These are phyloP conservation scores for Sebastes flavidus DNA, from an alignment of 2,797 vertebrate species.

Conservation along the genomic window DNA sequence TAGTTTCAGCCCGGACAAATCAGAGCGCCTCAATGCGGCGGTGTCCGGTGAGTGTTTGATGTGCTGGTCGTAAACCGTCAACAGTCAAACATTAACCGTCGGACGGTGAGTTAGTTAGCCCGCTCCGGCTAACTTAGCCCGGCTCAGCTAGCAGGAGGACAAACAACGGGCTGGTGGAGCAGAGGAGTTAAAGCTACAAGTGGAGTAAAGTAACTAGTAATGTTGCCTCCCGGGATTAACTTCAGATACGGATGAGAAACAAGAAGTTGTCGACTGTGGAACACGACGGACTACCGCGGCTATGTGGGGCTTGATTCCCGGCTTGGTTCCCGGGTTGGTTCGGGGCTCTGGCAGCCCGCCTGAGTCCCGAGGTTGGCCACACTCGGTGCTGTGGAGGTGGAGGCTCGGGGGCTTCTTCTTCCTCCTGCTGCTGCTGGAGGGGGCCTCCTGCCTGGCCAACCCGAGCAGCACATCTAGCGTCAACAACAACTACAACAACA, in stretches of 20 bases:
- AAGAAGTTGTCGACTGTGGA: slow-evolving; percentile 39
- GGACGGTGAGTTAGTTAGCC: slow-evolving; percentile 73
- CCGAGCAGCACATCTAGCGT: slow-evolving; percentile 61
- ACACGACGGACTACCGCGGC: slow-evolving; percentile 60
- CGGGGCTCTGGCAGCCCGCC: slow-evolving; percentile 66
- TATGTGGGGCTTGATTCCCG: slow-evolving; percentile 70
- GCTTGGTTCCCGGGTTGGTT: too few species aligned
- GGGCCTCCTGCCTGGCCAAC: slow-evolving; percentile 74
- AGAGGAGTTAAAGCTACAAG: slow-evolving; percentile 24
- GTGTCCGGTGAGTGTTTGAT: background rate
- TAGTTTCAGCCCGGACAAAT: background rate
- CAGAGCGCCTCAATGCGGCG: background rate
- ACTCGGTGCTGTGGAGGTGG: slow-evolving; percentile 75
- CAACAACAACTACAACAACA: slow-evolving; percentile 61
- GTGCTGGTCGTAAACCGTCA: slow-evolving; percentile 29
- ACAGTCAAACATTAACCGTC: background rate
- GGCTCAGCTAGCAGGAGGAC: slow-evolving; percentile 46
- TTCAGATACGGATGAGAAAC: slow-evolving; percentile 81
- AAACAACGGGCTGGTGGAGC: slow-evolving; percentile 44
- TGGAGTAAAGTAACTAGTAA: slow-evolving; percentile 63
- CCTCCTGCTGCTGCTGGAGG: slow-evolving; percentile 79
- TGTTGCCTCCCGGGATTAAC: slow-evolving; percentile 79
- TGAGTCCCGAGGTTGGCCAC: slow-evolving; percentile 69
- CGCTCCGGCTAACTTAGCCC: slow-evolving; percentile 68
- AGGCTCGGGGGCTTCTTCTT: slow-evolving; percentile 77